These are phyloP conservation scores for Echinarachnius parma DNA, from an alignment of 53 echinoderm and acorn worm species.

Conservation along the genomic window DNA sequence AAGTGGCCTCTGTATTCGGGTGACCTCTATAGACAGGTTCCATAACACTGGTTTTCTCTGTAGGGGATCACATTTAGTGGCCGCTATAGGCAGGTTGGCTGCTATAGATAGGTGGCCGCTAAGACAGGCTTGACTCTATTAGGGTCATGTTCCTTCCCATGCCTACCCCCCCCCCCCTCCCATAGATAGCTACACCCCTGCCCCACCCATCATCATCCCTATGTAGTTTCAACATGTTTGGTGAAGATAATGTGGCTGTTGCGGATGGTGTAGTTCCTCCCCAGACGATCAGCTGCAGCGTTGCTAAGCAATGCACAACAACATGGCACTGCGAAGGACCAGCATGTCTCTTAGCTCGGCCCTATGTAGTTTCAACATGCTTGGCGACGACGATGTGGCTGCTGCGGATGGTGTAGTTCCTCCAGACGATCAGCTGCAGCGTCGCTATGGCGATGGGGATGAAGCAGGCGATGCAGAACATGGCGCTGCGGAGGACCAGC, in stretches of 20 bases:
- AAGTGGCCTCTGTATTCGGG: too few relatives aligned
- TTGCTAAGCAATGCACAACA: conserved; percentile 63
- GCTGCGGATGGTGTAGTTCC: conserved; percentile 62
- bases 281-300: conserved; percentile 75
- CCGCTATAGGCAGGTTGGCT: too few relatives aligned
- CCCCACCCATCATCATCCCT: too few relatives aligned
- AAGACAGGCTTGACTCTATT: too few relatives aligned
- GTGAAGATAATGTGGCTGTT: conserved; percentile 71
- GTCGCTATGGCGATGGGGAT: conserved; percentile 63
- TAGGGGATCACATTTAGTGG: too few relatives aligned
- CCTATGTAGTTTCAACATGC: conserved; percentile 58
- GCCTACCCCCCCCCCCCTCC: too few relatives aligned
- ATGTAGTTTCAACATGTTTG: conserved; percentile 64
- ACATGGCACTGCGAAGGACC: conserved; percentile 60
- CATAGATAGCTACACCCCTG: too few relatives aligned
- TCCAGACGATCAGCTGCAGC: conserved; percentile 78
- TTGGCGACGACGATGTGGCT: conserved; percentile 74
- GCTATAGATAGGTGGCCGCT: too few relatives aligned
- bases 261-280: conserved; percentile 68
- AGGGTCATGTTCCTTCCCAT: too few relatives aligned
- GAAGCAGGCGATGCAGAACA: conserved; percentile 77
- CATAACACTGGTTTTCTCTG: too few relatives aligned
- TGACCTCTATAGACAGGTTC: too few relatives aligned
- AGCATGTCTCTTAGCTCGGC: background rate
- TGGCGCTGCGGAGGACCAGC: conserved; percentile 35